Evolutionary conservation across 2,888 invertebrate species (phyloP).

Genomic region (Cyclophora punctaria): DNA sequence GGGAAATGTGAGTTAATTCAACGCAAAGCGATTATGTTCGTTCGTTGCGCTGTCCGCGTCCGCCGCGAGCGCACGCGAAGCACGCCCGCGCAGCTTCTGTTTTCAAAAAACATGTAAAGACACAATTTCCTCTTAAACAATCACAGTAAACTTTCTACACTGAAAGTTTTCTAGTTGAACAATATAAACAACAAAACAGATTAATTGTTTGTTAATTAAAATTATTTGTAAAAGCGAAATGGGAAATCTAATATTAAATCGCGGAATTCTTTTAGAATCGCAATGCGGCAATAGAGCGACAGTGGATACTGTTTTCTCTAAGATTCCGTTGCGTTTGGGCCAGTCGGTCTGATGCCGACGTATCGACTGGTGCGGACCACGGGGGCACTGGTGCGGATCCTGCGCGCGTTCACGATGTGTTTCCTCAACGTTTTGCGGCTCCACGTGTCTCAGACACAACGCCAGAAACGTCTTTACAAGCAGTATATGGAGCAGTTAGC

Average conservation of each 20-base stretch:
- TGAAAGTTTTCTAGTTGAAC: conserved; percentile 57
- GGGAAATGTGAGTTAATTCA: conserved; percentile 64
- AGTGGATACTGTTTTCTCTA: conserved; percentile 50
- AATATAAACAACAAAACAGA: background rate
- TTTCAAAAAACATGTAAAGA: conserved; percentile 22
- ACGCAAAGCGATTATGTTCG: conserved; percentile 53
- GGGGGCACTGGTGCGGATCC: conserved; percentile 31
- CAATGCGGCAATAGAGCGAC: conserved; percentile 37
- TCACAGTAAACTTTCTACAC: conserved; percentile 59
- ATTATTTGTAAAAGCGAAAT: conserved; percentile 19
- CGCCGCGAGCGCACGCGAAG: conserved; percentile 49
- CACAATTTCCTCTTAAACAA: conserved; percentile 2
- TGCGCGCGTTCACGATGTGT: conserved; percentile 64
- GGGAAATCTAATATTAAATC: conserved; percentile 32
- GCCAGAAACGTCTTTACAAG: conserved; percentile 67
- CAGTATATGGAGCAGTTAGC: conserved; percentile 67
- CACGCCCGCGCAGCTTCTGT: conserved; percentile 38
- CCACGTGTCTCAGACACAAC: conserved; percentile 69
- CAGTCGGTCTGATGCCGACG: conserved; percentile 51
- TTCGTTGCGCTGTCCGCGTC: conserved; percentile 31
- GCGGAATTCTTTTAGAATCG: conserved; percentile 39
- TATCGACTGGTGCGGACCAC: conserved; percentile 46
- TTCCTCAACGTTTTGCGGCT: conserved; percentile 73
- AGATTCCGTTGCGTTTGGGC: conserved; percentile 41
- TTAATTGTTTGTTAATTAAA: background rate